Evolutionary conservation across 2,888 invertebrate species (phyloP), one percentile per base, ranked within the genome.

Genomic region (Elegia similella): DNA sequence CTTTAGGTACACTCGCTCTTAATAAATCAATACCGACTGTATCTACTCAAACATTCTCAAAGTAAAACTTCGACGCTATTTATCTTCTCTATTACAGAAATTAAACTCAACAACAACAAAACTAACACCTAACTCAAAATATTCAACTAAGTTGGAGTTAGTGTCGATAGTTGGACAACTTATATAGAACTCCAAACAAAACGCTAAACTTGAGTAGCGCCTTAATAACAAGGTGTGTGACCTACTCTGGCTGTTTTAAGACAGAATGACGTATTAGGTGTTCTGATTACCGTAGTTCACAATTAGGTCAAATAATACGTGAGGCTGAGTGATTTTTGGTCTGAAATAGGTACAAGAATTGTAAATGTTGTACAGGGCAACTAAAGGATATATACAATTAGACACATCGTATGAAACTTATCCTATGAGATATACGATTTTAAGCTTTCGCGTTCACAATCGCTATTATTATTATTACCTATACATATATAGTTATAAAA

Each of bases 91-190:
- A 47, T 23, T 30, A 32, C 30, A 32, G 10, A 15, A 38, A 38
- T 38, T 38, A 38, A n/a, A 34, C 50, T 38, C 1, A 50, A 50
- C 50, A 50, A 50, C 50, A 50, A 38, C 50, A 38, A 50, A 50
- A 34, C 50, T 34, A 50, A 50, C 50, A 16, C 50, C 50, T 34
- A 50, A 34, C 50, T 50, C 34, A 12, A 32, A 38, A 50, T 50
- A 50, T 50, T 38, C 50, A 50, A 50, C 34, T n/a, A 50, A 50
- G 50, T 50, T 50, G 17, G 23, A 50, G 34, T 38, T 50, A 50
- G 16, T 50, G 50, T 50, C 34, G 34, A 50, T 50, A 50, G 50
- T 50, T 50, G 17, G 15, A 50, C 16, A 34, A 50, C 16, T 50
- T 34, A 34, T 50, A 50, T 34, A 16, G 16, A 15, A 15, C n/a